Percentiles rank a stretch among this genome's conserved stretches.
phyloP scores from a whole-genome alignment of 2,113 vertebrate species.

The Empidonax traillii region DNA sequence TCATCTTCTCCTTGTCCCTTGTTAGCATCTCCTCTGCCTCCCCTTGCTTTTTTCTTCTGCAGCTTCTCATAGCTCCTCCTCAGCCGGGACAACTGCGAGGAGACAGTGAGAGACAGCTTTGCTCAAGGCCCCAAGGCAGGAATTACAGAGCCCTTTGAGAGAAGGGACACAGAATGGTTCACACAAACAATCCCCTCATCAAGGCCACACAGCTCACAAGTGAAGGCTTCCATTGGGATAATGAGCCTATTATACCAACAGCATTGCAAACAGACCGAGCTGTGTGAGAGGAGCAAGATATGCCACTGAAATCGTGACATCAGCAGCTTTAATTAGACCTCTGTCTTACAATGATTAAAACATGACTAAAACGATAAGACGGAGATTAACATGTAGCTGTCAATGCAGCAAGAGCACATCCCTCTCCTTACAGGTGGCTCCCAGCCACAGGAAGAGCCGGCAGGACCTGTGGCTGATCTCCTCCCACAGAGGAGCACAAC shows the following conservation, averaged over 20 bases:
- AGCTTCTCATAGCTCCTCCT: constrained; percentile 93
- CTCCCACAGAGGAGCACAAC: neutral
- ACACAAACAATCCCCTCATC: constrained; percentile 5
- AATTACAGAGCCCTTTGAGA: neutral
- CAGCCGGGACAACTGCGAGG: constrained; percentile 82
- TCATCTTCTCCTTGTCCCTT: constrained; percentile 71
- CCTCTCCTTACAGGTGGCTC: neutral
- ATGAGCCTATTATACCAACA: neutral
- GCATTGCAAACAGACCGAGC: fast-evolving
- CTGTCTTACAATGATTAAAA: neutral
- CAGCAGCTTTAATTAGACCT: constrained; percentile 18
- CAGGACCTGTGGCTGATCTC: neutral
- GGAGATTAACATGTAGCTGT: neutral
- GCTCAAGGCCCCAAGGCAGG: neutral
- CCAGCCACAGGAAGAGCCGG: neutral
- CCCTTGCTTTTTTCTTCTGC: constrained; percentile 83
- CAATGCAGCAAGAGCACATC: neutral
- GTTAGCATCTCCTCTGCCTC: constrained; percentile 70
- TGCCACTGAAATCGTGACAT: neutral
- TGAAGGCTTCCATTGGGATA: neutral
- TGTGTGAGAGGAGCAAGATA: neutral
- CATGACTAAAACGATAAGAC: neutral
- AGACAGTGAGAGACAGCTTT: neutral
- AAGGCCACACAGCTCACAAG: neutral
- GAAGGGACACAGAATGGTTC: neutral